Percentiles rank a stretch among this genome's conserved stretches.
Evolutionary conservation across 2,113 vertebrate genomes (phyloP).

Genomic region (Rhinolophus sinicus): DNA sequence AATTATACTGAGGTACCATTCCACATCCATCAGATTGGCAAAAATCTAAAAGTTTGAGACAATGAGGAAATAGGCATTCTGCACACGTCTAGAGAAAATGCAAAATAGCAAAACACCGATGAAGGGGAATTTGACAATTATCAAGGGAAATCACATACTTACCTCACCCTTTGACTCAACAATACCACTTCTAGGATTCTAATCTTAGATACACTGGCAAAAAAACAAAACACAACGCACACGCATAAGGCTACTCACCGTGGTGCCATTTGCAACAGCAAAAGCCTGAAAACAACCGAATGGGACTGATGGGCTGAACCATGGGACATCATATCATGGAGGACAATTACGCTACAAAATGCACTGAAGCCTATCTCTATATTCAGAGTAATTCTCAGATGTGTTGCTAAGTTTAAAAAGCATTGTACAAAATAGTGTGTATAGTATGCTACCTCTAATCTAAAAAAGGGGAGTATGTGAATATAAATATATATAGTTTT

Average conservation of each 20-base stretch:
- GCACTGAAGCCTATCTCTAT: background rate
- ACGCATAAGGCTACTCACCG: background rate
- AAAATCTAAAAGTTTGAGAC: background rate
- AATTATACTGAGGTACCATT: background rate
- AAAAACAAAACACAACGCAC: background rate
- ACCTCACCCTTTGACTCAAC: background rate
- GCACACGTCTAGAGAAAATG: background rate
- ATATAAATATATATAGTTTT: slow-evolving; percentile 25
- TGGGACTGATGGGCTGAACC: background rate
- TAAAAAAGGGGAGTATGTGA: background rate
- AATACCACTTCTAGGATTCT: background rate
- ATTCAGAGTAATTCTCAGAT: background rate
- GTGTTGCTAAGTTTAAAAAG: background rate
- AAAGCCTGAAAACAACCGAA: slow-evolving; percentile 28
- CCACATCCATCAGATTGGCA: background rate
- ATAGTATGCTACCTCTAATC: background rate
- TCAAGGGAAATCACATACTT: background rate
- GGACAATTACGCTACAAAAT: background rate
- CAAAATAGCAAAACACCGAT: background rate
- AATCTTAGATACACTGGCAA: background rate
- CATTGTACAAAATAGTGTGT: background rate
- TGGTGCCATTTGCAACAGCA: background rate
- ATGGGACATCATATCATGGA: background rate
- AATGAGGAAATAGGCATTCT: background rate
- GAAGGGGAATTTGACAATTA: background rate